Evolutionary conservation across 2,888 invertebrate genomes (phyloP), one percentile per base, ranked within the genome.

Genomic region (Cosmorhoe ocellata): DNA sequence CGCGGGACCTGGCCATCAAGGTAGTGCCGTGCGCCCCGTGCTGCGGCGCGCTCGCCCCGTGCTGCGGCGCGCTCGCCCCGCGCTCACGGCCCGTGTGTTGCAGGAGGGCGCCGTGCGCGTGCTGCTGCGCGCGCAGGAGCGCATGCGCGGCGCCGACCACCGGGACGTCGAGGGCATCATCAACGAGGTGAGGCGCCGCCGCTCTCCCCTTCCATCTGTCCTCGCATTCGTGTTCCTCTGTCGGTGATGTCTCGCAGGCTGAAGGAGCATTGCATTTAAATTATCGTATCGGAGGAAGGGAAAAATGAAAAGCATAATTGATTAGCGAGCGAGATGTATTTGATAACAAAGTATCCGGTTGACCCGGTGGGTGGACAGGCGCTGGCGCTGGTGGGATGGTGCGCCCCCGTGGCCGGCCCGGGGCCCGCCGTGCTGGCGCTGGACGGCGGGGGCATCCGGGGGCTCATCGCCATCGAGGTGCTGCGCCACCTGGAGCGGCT

Each of bases 391-490:
- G 77, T 96, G 59, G 97, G 97, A 0, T 91, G 95, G 74, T 79
- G 92, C 0, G 92, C 93, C 37, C 94, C 95, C 3, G 90, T 95
- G 3, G 91, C 91, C 48, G 93, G 94, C 0, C 90, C 91, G 22
- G 97, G 98, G 0, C 94, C 97, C 37, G 91, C 95, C 71, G 93
- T 98, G 46, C 90, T 98, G 41, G 91, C 96, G 0, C 95, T 98
- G 66, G 98, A 98, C 86, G 98, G 98, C 1, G 98, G 98, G 33
- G 98, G 98, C 38, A 94, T 96, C 54, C 92, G 97, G 54, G 97
- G 97, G n/a, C 91, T 98, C 56, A 91, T 97, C 56, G 95, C 96
- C 2, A 92, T 98, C 55, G 95, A 97, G 82, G 93, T 97, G 77
- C 82, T 98, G 59, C 92, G 93, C 41, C 93, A 94, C 64, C 79